Percentiles rank a stretch among this genome's conserved stretches.
These are phyloP conservation scores for Scolopax bukidnonensis DNA, from an alignment of 2,797 vertebrate genomes.

Conservation along the genomic window DNA sequence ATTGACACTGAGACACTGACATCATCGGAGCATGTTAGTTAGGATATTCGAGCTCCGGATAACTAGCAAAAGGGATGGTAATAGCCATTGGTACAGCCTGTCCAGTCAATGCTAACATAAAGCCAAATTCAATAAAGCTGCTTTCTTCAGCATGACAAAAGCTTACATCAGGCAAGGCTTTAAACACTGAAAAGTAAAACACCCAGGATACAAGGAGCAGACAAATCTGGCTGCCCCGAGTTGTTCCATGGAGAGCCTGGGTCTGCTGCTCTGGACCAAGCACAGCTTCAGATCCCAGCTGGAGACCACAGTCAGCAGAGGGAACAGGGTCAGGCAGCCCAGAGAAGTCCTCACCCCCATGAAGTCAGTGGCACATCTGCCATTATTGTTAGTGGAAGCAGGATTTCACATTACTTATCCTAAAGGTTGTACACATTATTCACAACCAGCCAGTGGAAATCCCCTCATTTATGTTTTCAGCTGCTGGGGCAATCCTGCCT, in stretches of 20 bases:
- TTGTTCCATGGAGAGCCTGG: not conserved
- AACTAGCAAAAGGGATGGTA: not conserved
- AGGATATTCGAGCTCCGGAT: not conserved
- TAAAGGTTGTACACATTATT: not conserved
- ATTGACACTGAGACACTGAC: conserved; percentile 12
- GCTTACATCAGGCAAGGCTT: not conserved
- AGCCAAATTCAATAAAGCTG: conserved; percentile 48
- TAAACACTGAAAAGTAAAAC: not conserved
- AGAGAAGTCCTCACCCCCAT: not conserved
- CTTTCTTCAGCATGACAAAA: conserved; percentile 29
- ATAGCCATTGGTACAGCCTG: conserved; percentile 20
- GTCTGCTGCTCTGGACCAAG: not conserved
- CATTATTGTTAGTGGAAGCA: not conserved
- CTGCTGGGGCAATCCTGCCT: not conserved
- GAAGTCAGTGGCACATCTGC: not conserved
- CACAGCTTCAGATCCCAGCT: not conserved
- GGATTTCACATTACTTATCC: not conserved
- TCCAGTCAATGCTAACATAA: conserved; percentile 17
- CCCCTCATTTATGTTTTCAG: fast-evolving
- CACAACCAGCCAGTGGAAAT: not conserved
- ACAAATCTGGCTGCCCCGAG: not conserved
- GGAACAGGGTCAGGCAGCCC: not conserved
- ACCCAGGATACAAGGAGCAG: not conserved
- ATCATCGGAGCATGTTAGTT: not conserved
- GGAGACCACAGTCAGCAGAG: not conserved